These are phyloP conservation scores for Acestrorhynchus altus DNA, from an alignment of 2,797 vertebrate species.

Conservation along the genomic window DNA sequence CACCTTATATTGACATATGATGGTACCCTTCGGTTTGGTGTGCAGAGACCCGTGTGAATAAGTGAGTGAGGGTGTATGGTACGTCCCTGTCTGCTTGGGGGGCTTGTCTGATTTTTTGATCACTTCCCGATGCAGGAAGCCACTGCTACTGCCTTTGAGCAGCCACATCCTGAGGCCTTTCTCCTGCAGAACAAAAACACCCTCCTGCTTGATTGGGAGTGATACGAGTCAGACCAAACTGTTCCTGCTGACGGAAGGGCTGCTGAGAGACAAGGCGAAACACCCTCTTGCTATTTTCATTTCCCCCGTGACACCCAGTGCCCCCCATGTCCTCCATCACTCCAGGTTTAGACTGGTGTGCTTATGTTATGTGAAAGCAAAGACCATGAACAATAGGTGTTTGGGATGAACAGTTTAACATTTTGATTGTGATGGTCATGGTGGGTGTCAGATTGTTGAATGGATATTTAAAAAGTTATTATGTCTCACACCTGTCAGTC, in stretches of 20 bases:
- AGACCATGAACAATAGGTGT: constrained; percentile 6
- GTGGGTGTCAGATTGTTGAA: neutral
- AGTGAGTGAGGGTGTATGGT: constrained; percentile 19
- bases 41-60: constrained; percentile 22
- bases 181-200: constrained; percentile 75
- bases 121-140: constrained; percentile 81
- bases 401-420: neutral
- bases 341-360: constrained; percentile 22
- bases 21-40: constrained; percentile 1
- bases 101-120: constrained; percentile 76
- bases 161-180: constrained; percentile 82
- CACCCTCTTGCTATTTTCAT: constrained; percentile 45
- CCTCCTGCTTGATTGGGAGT: constrained; percentile 43
- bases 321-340: constrained; percentile 17
- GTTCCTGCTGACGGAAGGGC: constrained; percentile 55
- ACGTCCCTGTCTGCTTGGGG: constrained; percentile 20
- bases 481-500: constrained; percentile 9
- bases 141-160: constrained; percentile 78
- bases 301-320: constrained; percentile 22
- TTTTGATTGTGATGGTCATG: constrained; percentile 12
- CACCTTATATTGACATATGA: constrained; percentile 19
- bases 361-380: constrained; percentile 31
- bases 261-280: constrained; percentile 53
- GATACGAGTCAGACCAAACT: constrained; percentile 55
- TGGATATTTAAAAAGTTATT: neutral